phyloP scores from a whole-genome alignment of 2,888 invertebrate genomes.

The Noctua pronuba region DNA sequence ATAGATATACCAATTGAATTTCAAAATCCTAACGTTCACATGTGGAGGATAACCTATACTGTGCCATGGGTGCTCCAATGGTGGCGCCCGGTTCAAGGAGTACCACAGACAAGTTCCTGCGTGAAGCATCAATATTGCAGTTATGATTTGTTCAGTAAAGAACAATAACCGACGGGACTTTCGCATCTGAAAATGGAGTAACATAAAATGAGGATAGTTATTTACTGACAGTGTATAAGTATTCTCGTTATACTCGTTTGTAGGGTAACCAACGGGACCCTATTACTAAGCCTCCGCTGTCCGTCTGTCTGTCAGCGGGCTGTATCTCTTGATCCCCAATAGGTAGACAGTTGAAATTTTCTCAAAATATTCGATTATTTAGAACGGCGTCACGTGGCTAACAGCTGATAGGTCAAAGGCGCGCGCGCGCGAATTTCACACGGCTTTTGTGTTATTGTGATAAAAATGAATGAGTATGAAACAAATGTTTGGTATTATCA shows the following conservation, averaged over 20 bases:
- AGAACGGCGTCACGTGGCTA: too few species aligned
- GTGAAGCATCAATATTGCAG: slow-evolving; percentile 75
- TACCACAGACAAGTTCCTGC: slow-evolving; percentile 82
- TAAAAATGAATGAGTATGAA: too few species aligned
- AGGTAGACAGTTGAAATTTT: too few species aligned
- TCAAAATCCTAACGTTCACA: slow-evolving; percentile 74
- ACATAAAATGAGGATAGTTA: not conserved
- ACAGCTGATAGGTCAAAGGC: too few species aligned
- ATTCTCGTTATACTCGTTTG: not conserved
- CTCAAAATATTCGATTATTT: too few species aligned
- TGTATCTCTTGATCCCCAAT: too few species aligned
- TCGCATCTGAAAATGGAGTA: slow-evolving; percentile 75
- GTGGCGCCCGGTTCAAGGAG: slow-evolving; percentile 61
- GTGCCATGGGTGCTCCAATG: slow-evolving; percentile 64
- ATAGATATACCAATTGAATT: slow-evolving; percentile 75
- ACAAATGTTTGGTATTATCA: too few species aligned
- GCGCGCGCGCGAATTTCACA: too few species aligned
- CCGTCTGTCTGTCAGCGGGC: too few species aligned
- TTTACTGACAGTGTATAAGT: not conserved
- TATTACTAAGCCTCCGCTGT: too few species aligned
- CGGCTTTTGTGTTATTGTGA: too few species aligned
- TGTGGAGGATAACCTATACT: slow-evolving; percentile 76
- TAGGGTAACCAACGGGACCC: too few species aligned
- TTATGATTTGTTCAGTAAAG: slow-evolving; percentile 76
- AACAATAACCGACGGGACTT: slow-evolving; percentile 77